phyloP scores from a whole-genome alignment of 2,797 vertebrate species.

The Eremophila alpestris region DNA sequence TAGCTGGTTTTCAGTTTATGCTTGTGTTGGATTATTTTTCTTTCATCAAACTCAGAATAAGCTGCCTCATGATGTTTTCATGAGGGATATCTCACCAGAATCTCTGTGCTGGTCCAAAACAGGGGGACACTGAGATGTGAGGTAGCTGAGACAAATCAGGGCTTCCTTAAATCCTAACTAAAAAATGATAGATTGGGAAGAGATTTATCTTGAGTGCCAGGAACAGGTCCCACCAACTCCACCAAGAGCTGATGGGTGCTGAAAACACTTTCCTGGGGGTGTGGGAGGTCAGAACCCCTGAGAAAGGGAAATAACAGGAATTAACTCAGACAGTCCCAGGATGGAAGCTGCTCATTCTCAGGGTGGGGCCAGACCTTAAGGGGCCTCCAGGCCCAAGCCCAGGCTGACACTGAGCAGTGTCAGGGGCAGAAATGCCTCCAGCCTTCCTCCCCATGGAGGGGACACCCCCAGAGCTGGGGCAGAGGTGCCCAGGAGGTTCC shows the following conservation, averaged over 20 bases:
- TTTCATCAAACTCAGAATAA: neutral
- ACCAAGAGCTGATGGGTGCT: fast-evolving
- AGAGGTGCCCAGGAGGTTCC: neutral
- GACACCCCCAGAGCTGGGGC: fast-evolving
- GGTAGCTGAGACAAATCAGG: neutral
- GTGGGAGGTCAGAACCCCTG: neutral
- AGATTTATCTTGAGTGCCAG: neutral
- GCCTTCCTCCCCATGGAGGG: neutral
- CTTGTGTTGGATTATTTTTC: neutral
- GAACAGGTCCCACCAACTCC: neutral
- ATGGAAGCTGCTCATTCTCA: neutral
- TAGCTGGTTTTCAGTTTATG: neutral
- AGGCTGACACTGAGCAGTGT: neutral
- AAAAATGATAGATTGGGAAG: neutral
- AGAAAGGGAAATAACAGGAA: neutral
- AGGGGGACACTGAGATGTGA: fast-evolving
- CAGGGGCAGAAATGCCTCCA: neutral
- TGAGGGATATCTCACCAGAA: neutral
- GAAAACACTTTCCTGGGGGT: neutral
- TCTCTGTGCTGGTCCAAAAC: fast-evolving
- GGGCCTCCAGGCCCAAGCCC: fast-evolving
- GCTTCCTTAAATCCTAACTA: neutral
- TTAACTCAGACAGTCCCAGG: neutral
- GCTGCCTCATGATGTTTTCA: neutral
- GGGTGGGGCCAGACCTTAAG: neutral